Percentiles rank a stretch among this genome's conserved stretches.
Conservation (phyloP, 2,888 invertebrate species). For the Drosophila longiperda region DNA sequence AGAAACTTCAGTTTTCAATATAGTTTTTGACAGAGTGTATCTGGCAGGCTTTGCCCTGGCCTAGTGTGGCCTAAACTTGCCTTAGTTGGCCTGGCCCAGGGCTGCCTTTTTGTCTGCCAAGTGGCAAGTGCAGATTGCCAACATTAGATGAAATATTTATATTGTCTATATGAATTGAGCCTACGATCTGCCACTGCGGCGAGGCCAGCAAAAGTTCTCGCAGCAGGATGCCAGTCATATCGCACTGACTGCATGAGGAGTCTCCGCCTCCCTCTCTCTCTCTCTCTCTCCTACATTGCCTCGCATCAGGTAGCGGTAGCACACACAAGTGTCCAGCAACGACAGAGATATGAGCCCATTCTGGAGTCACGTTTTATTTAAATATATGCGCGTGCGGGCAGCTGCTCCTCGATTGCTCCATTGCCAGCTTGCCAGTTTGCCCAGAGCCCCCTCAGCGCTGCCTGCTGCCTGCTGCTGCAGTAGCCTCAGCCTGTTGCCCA, state of each 20-base stretch:
- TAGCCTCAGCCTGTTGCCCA: constrained; percentile 15
- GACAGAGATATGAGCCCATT: constrained; percentile 80
- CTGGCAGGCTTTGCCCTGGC: constrained; percentile 28
- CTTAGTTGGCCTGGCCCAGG: constrained; percentile 31
- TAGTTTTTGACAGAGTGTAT: constrained; percentile 27
- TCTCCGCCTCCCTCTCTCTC: background rate
- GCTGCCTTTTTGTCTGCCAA: constrained; percentile 38
- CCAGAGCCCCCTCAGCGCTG: background rate
- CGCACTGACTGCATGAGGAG: constrained; percentile 34
- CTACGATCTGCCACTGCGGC: constrained; percentile 50
- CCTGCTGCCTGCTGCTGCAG: constrained; percentile 15
- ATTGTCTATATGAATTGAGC: constrained; percentile 83
- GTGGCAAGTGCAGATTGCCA: constrained; percentile 83
- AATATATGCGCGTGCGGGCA: constrained; percentile 82
- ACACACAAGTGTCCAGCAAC: constrained; percentile 81
- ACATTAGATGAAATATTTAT: constrained; percentile 83
- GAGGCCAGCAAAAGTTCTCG: constrained; percentile 64
- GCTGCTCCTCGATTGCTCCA: constrained; percentile 46
- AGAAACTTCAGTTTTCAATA: background rate
- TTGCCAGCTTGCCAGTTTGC: constrained; percentile 7
- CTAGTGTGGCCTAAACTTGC: constrained; percentile 15
- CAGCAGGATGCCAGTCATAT: constrained; percentile 71
- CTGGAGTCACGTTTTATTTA: constrained; percentile 80
- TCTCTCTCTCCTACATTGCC: constrained; percentile 4
- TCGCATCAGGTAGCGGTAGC: constrained; percentile 80